These are phyloP conservation scores for Eriosoma lanigerum DNA, from an alignment of 1,140 invertebrate species.

Conservation along the genomic window DNA sequence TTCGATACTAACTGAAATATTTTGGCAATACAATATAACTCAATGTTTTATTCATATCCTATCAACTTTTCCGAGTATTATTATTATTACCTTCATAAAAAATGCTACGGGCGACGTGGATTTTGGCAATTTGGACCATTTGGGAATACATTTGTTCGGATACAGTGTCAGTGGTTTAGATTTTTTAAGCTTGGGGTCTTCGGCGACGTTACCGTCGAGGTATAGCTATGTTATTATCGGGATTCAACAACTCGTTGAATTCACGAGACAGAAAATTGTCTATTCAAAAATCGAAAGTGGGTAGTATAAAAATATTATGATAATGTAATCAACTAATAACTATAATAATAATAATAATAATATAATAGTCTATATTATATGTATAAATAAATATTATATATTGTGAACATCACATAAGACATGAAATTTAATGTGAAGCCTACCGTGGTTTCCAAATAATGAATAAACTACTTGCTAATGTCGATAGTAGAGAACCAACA, in stretches of 20 bases:
- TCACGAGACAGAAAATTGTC: neutral
- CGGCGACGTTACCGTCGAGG: neutral
- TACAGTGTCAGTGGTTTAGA: neutral
- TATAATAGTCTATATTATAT: too few relatives aligned
- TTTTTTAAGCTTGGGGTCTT: constrained; percentile 5
- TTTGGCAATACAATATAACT: neutral
- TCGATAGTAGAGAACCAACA: too few relatives aligned
- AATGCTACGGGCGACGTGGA: constrained; percentile 7
- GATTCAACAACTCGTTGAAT: constrained; percentile 12
- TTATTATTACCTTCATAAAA: constrained; percentile 50
- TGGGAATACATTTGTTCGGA: constrained; percentile 29
- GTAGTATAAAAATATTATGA: neutral
- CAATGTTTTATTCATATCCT: constrained; percentile 47
- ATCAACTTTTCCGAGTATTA: constrained; percentile 21
- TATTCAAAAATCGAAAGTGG: neutral
- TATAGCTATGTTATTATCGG: constrained; percentile 4
- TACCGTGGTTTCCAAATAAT: too few relatives aligned
- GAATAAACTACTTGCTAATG: too few relatives aligned
- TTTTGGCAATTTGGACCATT: constrained; percentile 32
- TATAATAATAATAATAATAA: too few relatives aligned
- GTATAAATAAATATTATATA: neutral
- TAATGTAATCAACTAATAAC: too few relatives aligned
- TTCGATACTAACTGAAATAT: neutral
- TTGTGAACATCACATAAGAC: too few relatives aligned
- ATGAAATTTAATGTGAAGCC: too few relatives aligned